Percentiles rank a stretch among this genome's conserved stretches.
phyloP scores from a whole-genome alignment of 1,140 invertebrate genomes.

The Drosophila burlai region DNA sequence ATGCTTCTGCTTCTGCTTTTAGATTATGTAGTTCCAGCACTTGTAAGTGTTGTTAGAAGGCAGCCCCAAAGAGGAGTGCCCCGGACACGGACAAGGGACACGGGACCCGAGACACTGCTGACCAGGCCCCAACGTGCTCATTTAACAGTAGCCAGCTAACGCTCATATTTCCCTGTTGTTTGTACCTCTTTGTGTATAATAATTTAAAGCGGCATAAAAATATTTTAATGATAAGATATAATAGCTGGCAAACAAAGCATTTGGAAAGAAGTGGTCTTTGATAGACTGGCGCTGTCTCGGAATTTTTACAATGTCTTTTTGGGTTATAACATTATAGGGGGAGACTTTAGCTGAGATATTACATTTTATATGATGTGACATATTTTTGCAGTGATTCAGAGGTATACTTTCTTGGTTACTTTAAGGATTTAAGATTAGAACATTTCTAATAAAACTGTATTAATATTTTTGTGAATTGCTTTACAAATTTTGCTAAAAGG shows the following conservation, averaged over 20 bases:
- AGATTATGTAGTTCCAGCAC: constrained; percentile 76
- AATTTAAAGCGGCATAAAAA: constrained; percentile 78
- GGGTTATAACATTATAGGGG: neutral
- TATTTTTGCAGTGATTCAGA: neutral
- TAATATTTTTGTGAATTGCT: too few species aligned
- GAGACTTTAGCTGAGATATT: neutral
- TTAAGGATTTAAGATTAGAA: neutral
- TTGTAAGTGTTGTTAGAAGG: constrained; percentile 82
- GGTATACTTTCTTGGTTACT: neutral
- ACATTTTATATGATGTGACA: neutral
- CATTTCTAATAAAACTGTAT: too few species aligned
- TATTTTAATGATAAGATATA: constrained; percentile 81
- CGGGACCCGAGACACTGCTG: constrained; percentile 32
- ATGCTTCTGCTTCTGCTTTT: constrained; percentile 46
- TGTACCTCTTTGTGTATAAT: constrained; percentile 67
- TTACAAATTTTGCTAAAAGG: too few species aligned
- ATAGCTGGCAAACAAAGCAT: constrained; percentile 54
- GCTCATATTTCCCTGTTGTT: constrained; percentile 53
- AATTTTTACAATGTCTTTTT: constrained; percentile 11
- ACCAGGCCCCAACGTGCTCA: constrained; percentile 71
- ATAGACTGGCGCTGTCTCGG: constrained; percentile 10
- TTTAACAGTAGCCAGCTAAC: constrained; percentile 82
- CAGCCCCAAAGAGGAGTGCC: constrained; percentile 66
- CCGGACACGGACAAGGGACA: constrained; percentile 43
- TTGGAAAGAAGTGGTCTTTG: constrained; percentile 10